Evolutionary conservation across 2,888 invertebrate species (phyloP), one percentile per base, ranked within the genome.

Genomic region (Caenorhabditis afra): DNA sequence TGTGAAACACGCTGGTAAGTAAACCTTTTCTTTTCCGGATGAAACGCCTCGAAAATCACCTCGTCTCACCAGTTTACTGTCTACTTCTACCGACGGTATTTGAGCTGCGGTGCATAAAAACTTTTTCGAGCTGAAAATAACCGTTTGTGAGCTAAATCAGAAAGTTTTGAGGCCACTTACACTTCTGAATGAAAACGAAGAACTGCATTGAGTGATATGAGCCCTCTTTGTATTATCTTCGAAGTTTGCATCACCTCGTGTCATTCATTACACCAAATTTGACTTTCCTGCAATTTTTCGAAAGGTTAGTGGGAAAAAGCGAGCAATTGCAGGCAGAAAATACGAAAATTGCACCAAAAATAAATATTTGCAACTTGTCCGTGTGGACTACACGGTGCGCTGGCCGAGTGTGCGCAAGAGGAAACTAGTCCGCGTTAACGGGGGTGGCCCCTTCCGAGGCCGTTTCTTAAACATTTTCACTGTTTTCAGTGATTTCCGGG

Each of bases 31-130:
- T 23, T 68, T 73, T 16, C 41, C 18, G 1, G 75, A 59, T 1
- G 58, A 18, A 20, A 80, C 55, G 16, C 80, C 80, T 58, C 80
- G 67, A 44, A 80, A 80, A 47, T 80, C 80, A 1, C 71, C 67
- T 55, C 44, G 39, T 57, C 58, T 62, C 0, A 67, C 73, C 37
- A 79, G 22, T 44, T 52, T 64, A 5, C 7, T 50, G 12, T 73
- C 73, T 7, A 18, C 8, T 35, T 64, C 58, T 0, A 62, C 5
- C 12, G 41, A 5, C 0, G 58, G 52, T 3, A 65, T 1, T 39
- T 37, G 35, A 14, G 37, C 12, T 1, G 29, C 1, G 29, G 68
- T 50, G 29, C 50, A 58, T 20, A 37, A 20, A 1, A n/a, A 12
- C n/a, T 16, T 18, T 8, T 18, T 7, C 4, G n/a, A 12, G 29